Evolutionary conservation across 2,888 invertebrate species (phyloP).

Genomic region (Glomeris marginata): DNA sequence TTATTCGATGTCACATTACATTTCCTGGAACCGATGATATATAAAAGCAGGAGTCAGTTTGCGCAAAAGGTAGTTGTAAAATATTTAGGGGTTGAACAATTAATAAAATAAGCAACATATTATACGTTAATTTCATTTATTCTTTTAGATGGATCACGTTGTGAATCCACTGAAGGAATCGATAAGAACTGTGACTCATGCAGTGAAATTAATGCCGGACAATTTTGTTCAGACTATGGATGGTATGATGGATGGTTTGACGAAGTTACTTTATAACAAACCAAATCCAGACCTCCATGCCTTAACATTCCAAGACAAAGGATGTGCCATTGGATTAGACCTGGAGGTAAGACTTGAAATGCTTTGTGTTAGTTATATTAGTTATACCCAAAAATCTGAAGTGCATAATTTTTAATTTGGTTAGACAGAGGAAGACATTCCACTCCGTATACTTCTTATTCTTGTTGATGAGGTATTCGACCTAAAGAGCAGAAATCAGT

Average conservation of each 20-base stretch:
- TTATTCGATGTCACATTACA: conserved; percentile 44
- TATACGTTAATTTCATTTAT: background rate
- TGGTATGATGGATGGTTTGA: conserved; percentile 65
- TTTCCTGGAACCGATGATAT: conserved; percentile 53
- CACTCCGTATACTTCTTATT: conserved; percentile 58
- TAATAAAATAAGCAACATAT: background rate
- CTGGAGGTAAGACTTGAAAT: conserved; percentile 34
- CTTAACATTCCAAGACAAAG: too few species aligned
- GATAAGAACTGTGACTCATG: conserved; percentile 53
- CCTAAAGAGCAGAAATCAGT: conserved; percentile 61
- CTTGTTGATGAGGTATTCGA: conserved; percentile 76
- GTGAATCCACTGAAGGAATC: conserved; percentile 69
- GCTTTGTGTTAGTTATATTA: background rate
- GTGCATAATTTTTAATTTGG: too few species aligned
- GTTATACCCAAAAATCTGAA: background rate
- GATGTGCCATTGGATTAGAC: conserved; percentile 28
- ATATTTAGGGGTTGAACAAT: too few species aligned
- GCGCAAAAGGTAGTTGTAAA: conserved; percentile 26
- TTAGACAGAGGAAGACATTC: conserved; percentile 53
- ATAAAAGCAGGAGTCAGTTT: conserved; percentile 38
- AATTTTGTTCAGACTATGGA: conserved; percentile 70
- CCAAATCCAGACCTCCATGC: conserved; percentile 26
- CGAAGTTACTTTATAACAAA: conserved; percentile 51
- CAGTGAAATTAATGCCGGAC: conserved; percentile 76
- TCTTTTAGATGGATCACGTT: conserved; percentile 46